phyloP scores from a whole-genome alignment of 2,113 vertebrate genomes.

The Albula goreensis region DNA sequence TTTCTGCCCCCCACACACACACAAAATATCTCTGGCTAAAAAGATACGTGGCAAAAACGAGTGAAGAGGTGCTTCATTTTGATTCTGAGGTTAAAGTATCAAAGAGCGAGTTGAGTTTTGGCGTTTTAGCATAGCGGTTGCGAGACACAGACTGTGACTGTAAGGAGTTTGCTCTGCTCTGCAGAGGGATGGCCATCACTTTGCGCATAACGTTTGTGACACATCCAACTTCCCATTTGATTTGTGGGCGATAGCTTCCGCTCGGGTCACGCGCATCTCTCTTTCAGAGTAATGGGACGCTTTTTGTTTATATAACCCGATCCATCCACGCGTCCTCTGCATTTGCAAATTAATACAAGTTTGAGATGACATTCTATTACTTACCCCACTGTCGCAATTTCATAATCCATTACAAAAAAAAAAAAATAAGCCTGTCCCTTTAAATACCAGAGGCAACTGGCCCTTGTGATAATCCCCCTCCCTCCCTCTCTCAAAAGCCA shows the following conservation, averaged over 20 bases:
- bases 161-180: neutral
- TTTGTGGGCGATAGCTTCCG: slow-evolving; percentile 51
- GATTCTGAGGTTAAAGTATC: neutral
- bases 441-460: slow-evolving; percentile 73
- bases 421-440: slow-evolving; percentile 74
- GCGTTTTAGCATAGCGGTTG: neutral
- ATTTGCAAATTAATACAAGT: slow-evolving; percentile 44
- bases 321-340: slow-evolving; percentile 49
- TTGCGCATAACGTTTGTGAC: neutral
- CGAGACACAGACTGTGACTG: too few relatives aligned
- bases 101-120: neutral
- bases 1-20: slow-evolving; percentile 45
- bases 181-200: neutral
- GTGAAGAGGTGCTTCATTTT: neutral
- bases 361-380: slow-evolving; percentile 51
- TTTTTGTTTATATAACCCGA: slow-evolving; percentile 44
- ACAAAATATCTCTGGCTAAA: slow-evolving; percentile 49
- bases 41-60: slow-evolving; percentile 29
- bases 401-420: slow-evolving; percentile 60
- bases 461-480: slow-evolving; percentile 75
- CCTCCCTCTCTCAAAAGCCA: slow-evolving; percentile 89
- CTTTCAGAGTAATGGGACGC: slow-evolving; percentile 56
- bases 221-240: neutral
- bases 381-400: slow-evolving; percentile 53
- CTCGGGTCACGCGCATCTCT: slow-evolving; percentile 48